phyloP scores from a whole-genome alignment of 2,113 vertebrate species.

The Anas platyrhynchos region DNA sequence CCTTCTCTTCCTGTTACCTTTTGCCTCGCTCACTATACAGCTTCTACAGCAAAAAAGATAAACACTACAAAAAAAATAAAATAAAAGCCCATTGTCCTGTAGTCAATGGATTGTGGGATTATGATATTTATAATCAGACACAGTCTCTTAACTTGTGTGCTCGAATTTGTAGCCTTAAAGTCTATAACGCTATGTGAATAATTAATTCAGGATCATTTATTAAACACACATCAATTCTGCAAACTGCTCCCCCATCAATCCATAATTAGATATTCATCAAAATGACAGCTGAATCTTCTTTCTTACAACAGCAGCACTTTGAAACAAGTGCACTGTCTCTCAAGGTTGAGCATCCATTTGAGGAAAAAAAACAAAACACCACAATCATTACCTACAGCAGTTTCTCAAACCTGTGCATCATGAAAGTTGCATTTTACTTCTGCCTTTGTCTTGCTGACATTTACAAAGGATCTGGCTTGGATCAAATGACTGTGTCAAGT shows the following conservation, averaged over 20 bases:
- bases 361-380: not conserved
- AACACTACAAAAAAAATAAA: not conserved
- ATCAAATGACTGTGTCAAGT: constrained; percentile 43
- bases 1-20: not conserved
- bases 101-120: not conserved
- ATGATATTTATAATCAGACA: not conserved
- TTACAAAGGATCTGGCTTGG: constrained; percentile 48
- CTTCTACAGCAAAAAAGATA: not conserved
- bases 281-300: constrained; percentile 27
- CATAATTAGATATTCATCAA: not conserved
- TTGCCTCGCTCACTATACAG: not conserved
- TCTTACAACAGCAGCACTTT: not conserved
- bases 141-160: not conserved
- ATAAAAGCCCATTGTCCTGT: not conserved
- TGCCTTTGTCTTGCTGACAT: constrained; percentile 28
- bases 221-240: not conserved
- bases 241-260: not conserved
- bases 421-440: constrained; percentile 48
- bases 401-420: constrained; percentile 8
- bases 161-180: not conserved
- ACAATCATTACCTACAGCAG: constrained; percentile 1
- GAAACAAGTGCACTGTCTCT: not conserved
- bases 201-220: constrained; percentile 21
- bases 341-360: not conserved
- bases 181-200: not conserved